Evolutionary conservation across 2,797 vertebrate genomes (phyloP).

Genomic region (Syngnathus rostellatus): DNA sequence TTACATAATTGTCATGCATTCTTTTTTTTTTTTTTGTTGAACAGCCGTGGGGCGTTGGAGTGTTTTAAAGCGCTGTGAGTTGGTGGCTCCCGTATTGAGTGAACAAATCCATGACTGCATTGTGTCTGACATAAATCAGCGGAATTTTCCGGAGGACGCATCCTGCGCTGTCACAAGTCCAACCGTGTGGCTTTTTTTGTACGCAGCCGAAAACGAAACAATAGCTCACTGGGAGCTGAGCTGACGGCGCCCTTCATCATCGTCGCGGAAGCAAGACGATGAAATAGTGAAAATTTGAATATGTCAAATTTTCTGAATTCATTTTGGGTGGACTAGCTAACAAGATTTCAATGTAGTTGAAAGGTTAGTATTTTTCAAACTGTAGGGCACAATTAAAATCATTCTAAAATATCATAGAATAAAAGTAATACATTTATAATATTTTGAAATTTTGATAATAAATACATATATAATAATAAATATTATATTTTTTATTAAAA

Average conservation of each 20-base stretch:
- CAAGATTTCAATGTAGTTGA: no score
- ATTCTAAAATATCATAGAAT: no score
- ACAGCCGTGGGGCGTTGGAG: slow-evolving; percentile 9
- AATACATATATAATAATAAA: no score
- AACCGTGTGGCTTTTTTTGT: slow-evolving; percentile 17
- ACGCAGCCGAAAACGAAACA: slow-evolving; percentile 36
- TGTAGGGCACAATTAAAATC: no score
- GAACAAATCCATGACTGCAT: slow-evolving; percentile 20
- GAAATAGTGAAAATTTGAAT: not conserved
- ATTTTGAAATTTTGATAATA: no score
- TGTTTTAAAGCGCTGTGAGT: slow-evolving; percentile 13
- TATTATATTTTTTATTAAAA: no score
- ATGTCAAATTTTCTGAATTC: not conserved
- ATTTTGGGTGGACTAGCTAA: not conserved
- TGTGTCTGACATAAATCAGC: slow-evolving; percentile 16
- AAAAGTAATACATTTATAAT: no score
- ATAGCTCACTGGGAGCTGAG: slow-evolving; percentile 31
- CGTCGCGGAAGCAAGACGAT: not conserved
- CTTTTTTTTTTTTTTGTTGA: slow-evolving; percentile 7
- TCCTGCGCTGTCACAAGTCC: slow-evolving; percentile 22
- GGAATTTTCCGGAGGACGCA: slow-evolving; percentile 3
- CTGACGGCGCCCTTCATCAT: not conserved
- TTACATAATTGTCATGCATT: slow-evolving; percentile 2
- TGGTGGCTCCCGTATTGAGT: slow-evolving; percentile 6
- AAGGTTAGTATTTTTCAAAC: no score